Evolutionary conservation across 2,888 invertebrate genomes (phyloP), one percentile per base, ranked within the genome.

Genomic region (Atrina japonica): DNA sequence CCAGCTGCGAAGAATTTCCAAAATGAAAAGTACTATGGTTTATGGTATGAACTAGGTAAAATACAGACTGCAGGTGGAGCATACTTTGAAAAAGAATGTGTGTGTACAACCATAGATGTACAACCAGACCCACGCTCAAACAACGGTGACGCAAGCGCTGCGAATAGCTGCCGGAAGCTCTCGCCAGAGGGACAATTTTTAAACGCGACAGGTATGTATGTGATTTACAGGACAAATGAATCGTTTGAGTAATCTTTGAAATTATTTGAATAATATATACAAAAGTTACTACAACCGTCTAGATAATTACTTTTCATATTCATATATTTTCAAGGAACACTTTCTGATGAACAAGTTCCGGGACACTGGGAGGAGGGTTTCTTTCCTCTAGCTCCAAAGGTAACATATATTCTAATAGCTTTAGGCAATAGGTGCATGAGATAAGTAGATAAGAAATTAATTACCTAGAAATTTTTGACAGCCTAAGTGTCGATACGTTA

Each of bases 21-120:
- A 6, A 76, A 80, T 53, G 56, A 53, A 25, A 45, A 66, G 40
- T 83, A 83, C 63, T 65, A 70, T 30, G 85, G 85, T 5, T 64
- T 81, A n/a, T 85, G 85, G 85, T 85, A 83, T 58, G 85, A 85
- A 50, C 68, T 82, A 35, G 83, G 83, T 59, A 85, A 85, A 49
- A 78, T 81, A 41, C 83, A 85, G 64, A 85, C 85, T 0, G 70
- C 82, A 3, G 85, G 83, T 0, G 83, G 85, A 0, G 83, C 82
- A 0, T 73, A 66, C 25, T 83, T 83, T 30, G 82, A 85, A 69
- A 81, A 80, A 59, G 85, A 83, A 56, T 85, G 85, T 68, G 83
- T 83, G 2, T 85, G 85, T 59, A 85, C 83, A 1, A 77, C 80
- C 14, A 81, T 84, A 9, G 81, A 81, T 66, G 75, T 85, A 11